Conservation (phyloP, 2,113 vertebrate species). For the Anser cygnoides region DNA sequence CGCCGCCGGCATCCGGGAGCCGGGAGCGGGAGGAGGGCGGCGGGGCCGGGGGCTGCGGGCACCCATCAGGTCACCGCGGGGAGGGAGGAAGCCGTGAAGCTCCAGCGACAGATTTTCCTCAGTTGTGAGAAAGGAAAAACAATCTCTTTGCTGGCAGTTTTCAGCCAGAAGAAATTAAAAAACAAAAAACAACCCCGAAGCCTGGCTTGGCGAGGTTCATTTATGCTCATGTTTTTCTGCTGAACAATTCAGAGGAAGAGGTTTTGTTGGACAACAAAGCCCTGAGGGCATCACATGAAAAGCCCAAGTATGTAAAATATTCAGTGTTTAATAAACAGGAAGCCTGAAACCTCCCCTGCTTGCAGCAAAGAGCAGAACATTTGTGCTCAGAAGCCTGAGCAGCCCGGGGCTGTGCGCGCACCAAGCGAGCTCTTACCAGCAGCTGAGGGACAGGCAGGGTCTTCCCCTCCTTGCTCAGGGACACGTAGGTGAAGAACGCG, state of each 20-base stretch:
- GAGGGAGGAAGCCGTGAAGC: not conserved
- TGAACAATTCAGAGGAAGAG: not conserved
- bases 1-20: not conserved
- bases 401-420: not conserved
- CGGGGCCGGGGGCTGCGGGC: too few species aligned
- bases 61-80: not conserved
- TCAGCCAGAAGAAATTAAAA: not conserved
- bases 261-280: not conserved
- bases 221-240: not conserved
- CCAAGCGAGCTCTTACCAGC: constrained; percentile 80
- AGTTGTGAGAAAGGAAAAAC: not conserved
- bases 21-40: not conserved
- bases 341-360: not conserved
- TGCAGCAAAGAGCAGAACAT: not conserved
- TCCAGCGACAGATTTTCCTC: fast-evolving
- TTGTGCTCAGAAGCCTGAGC: not conserved
- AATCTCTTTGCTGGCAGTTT: fast-evolving
- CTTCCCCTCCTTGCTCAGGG: constrained; percentile 89
- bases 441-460: constrained; percentile 85
- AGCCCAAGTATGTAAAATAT: not conserved
- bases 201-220: not conserved
- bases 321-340: not conserved
- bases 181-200: not conserved
- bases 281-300: not conserved
- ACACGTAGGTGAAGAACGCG: constrained; percentile 95